Base-by-base conservation (phyloP, 2,113 vertebrate species). In the Anoplopoma fimbria region DNA sequence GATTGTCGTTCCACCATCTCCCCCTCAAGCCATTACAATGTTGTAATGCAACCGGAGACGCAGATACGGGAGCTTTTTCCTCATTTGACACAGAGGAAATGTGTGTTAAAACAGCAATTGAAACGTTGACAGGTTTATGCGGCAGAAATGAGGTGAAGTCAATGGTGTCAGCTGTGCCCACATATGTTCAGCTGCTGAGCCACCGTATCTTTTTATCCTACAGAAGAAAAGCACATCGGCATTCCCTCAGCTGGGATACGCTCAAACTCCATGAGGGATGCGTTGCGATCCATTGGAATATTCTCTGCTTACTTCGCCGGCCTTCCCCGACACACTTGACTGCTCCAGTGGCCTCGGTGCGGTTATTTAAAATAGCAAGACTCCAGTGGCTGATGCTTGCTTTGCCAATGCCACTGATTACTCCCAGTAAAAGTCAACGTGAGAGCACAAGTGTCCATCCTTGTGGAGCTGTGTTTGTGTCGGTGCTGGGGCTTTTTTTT, bases 331-430 rank as follows among this genome's bases (percentile, higher is more conserved):
- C 62, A 21, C 49, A 38, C 58, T 55, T 40, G 33, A 23, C 58
- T 6, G 64, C 62, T 81, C 36, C 40, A 19, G 47, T 14, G 64
- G 72, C 74, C 67, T 75, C 6, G 38, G 15, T 40, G 76, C 40
- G 75, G 62, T 71, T 86, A 60, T 81, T 85, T 73, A 40, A 87
- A 89, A 70, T 45, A 31, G 71, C 64, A 73, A 36, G 25, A 63
- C 36, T 33, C 49, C 33, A 34, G 65, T 45, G 64, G 53, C 25
- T 33, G 31, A n/a, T 3, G 17, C 31, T 40, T 9, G 25, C 38
- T 31, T 81, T 69, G 25, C 53, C 8, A 2, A 60, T n/a, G 23
- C 17, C 49, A 0, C 51, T 64, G 60, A 70, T 69, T 72, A 31
- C 34, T 53, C 36, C 12, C 2, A 21, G 64, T 49, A 47, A 25